phyloP scores from a whole-genome alignment of 1,140 invertebrate species.

The Drosophila kohkoa region DNA sequence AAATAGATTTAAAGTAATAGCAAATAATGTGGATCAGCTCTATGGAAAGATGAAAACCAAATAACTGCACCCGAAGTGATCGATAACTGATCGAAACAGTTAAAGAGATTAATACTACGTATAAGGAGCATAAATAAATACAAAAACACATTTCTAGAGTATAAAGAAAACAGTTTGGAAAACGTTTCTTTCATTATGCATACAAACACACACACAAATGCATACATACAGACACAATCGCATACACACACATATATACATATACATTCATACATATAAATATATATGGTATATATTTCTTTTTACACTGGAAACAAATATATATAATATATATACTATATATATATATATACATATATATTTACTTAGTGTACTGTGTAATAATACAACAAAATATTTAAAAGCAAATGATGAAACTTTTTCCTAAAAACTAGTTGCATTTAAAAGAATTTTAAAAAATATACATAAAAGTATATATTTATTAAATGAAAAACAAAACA shows the following conservation, averaged over 20 bases:
- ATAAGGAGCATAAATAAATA: conserved; percentile 30
- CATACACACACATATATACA: conserved; percentile 55
- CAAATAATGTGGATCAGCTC: conserved; percentile 49
- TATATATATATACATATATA: conserved; percentile 39
- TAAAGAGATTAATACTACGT: conserved; percentile 46
- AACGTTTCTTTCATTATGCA: conserved; percentile 63
- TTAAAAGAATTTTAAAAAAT: conserved; percentile 82
- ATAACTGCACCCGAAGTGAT: conserved; percentile 30
- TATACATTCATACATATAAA: conserved; percentile 55
- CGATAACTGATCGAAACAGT: conserved; percentile 11
- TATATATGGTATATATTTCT: conserved; percentile 49
- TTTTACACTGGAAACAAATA: conserved; percentile 70
- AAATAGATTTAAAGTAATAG: conserved; percentile 63
- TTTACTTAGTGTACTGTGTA: conserved; percentile 69
- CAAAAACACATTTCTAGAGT: conserved; percentile 57
- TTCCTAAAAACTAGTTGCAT: conserved; percentile 82
- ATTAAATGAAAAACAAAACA: conserved; percentile 57
- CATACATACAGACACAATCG: conserved; percentile 45
- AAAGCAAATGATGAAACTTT: conserved; percentile 77
- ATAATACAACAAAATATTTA: conserved; percentile 59
- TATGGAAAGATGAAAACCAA: conserved; percentile 33
- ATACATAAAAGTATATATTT: conserved; percentile 81
- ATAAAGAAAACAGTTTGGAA: conserved; percentile 64
- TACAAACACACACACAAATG: conserved; percentile 34
- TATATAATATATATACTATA: conserved; percentile 62